Evolutionary conservation across 1,140 invertebrate genomes (phyloP).

Genomic region (Drosophila santomea): DNA sequence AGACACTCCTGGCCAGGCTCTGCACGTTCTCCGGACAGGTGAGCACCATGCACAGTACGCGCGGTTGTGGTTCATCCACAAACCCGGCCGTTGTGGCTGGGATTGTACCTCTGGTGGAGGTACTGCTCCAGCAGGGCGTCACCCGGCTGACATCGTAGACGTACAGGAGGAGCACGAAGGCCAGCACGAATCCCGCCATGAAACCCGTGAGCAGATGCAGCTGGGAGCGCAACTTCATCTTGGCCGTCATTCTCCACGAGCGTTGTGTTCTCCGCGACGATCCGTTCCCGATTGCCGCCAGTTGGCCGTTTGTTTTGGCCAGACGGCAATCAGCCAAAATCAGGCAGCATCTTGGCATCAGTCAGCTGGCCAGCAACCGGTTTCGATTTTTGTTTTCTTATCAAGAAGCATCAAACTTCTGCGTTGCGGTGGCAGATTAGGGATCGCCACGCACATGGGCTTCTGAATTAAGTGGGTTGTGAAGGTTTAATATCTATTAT

Average conservation of each 20-base stretch:
- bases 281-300: slow-evolving; percentile 42
- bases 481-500: no score
- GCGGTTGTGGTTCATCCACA: slow-evolving; percentile 85
- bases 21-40: slow-evolving; percentile 95
- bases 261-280: slow-evolving; percentile 61
- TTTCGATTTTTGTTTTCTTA: slow-evolving; percentile 45
- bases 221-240: slow-evolving; percentile 42
- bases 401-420: slow-evolving; percentile 28
- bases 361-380: slow-evolving; percentile 45
- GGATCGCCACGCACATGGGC: slow-evolving; percentile 1
- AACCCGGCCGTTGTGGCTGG: background rate
- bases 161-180: slow-evolving; percentile 53
- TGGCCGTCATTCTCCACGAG: slow-evolving; percentile 47
- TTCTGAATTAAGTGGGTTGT: background rate
- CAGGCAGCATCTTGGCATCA: slow-evolving; percentile 1
- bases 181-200: slow-evolving; percentile 50
- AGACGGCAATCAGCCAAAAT: slow-evolving; percentile 23
- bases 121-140: slow-evolving; percentile 32
- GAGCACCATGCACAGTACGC: slow-evolving; percentile 97
- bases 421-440: slow-evolving; percentile 19
- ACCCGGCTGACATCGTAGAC: slow-evolving; percentile 48
- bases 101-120: slow-evolving; percentile 7
- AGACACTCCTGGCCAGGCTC: slow-evolving; percentile 94
- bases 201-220: slow-evolving; percentile 60
- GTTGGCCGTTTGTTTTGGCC: slow-evolving; percentile 38